phyloP scores from a whole-genome alignment of 2,113 vertebrate species.

The Neotragus pygmaeus region DNA sequence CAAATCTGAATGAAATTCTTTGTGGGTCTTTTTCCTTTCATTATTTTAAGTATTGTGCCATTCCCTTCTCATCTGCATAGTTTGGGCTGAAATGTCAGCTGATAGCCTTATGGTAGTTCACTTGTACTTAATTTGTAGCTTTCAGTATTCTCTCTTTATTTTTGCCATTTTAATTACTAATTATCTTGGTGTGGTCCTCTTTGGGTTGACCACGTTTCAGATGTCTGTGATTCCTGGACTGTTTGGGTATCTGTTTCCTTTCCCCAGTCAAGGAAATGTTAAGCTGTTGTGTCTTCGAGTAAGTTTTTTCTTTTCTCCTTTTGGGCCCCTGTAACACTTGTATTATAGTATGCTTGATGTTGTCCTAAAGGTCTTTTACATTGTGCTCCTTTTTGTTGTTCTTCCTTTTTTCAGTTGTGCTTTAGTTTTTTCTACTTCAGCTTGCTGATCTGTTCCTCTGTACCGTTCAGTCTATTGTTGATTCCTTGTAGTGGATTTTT shows the following conservation, averaged over 20 bases:
- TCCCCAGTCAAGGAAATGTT: not conserved
- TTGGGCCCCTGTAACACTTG: not conserved
- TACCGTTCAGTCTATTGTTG: not conserved
- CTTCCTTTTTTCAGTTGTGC: not conserved
- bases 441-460: not conserved
- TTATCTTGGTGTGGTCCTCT: not conserved
- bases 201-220: not conserved
- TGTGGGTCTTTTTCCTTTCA: not conserved
- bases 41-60: not conserved
- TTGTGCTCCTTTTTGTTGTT: not conserved
- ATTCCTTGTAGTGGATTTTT: not conserved
- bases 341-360: not conserved
- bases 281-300: not conserved
- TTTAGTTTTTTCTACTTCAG: not conserved
- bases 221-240: not conserved
- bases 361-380: not conserved
- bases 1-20: not conserved
- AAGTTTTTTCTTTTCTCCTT: not conserved
- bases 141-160: not conserved
- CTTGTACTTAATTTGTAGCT: not conserved
- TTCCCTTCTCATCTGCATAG: not conserved
- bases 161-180: not conserved
- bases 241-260: not conserved
- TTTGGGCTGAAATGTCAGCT: not conserved
- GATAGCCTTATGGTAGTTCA: not conserved